Evolutionary conservation across 2,797 vertebrate species (phyloP).

Genomic region (Enoplosus armatus): DNA sequence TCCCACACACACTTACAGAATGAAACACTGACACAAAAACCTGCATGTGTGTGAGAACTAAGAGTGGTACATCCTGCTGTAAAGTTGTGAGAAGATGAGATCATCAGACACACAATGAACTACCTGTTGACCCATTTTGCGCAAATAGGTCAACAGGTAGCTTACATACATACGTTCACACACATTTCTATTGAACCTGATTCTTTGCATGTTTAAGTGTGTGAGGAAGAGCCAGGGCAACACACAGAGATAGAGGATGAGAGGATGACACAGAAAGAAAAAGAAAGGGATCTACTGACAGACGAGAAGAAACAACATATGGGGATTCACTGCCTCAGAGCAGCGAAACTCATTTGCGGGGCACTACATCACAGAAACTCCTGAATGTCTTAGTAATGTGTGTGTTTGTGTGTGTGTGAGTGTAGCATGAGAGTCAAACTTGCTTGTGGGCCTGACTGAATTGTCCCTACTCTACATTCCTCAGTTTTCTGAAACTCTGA

Average conservation of each 20-base stretch:
- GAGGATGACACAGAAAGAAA: conserved; percentile 6
- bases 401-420: conserved; percentile 24
- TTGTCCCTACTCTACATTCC: conserved; percentile 65
- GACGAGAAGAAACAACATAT: conserved; percentile 6
- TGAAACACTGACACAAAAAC: conserved; percentile 41
- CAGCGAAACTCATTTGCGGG: conserved; percentile 40
- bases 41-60: conserved; percentile 8
- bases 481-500: conserved; percentile 47
- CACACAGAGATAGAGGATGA: not conserved
- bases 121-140: conserved; percentile 59
- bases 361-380: conserved; percentile 47
- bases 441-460: conserved; percentile 54
- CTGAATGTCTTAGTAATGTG: conserved; percentile 29
- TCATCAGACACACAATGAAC: conserved; percentile 60
- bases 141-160: conserved; percentile 63
- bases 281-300: conserved; percentile 14
- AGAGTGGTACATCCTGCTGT: conserved; percentile 13
- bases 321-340: conserved; percentile 28
- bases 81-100: conserved; percentile 53
- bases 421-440: conserved; percentile 39
- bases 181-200: not conserved
- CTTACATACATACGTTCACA: not conserved
- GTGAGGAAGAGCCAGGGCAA: not conserved
- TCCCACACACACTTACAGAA: conserved; percentile 17
- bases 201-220: conserved; percentile 3